Evolutionary conservation across 2,797 vertebrate species (phyloP), one percentile per base, ranked within the genome.

Genomic region (Meriones psammophilus): DNA sequence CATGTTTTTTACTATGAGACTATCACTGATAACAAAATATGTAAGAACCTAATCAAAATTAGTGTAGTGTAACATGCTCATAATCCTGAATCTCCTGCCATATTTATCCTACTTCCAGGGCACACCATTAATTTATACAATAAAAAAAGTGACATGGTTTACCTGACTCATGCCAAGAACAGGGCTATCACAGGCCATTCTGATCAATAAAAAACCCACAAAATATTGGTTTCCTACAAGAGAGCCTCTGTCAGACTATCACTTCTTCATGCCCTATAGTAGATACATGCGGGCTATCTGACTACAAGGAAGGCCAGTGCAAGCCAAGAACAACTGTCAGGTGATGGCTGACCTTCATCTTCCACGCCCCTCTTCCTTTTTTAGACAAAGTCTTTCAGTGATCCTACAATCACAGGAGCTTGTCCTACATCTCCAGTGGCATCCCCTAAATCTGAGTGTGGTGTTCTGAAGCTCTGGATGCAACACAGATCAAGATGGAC

Each of bases 121-220:
- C n/a, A 80, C 46, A 81, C 14, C 58, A 88, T 87, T 90, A 89
- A 95, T 71, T 91, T 81, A 56, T 62, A 33, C 73, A 89, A 88
- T 94, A 17, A 6, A 42, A 77, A 26, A 24, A 22, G 17, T 64
- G 3, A 80, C 50, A 76, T n/a, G 8, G 13, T 89, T 80, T 26
- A 79, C 86, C 26, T 94, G 69, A 88, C 69, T 88, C 87, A 89
- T 58, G 85, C 58, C 81, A 50, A 86, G 64, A 54, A 88, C 17
- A 50, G 30, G 79, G 20, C n/a, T 46, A 13, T 90, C 64, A 64
- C 6, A 64, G 50, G 30, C 2, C 50, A 92, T 24, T 86, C 54
- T 36, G 74, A 54, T 42, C 60, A 39, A 81, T 66, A 66, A 84
- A 94, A 92, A 80, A 42, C 22, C 42, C 62, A 76, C 2, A 96